Base-by-base conservation (phyloP, 2,797 vertebrate species). In the Trichosurus vulpecula region DNA sequence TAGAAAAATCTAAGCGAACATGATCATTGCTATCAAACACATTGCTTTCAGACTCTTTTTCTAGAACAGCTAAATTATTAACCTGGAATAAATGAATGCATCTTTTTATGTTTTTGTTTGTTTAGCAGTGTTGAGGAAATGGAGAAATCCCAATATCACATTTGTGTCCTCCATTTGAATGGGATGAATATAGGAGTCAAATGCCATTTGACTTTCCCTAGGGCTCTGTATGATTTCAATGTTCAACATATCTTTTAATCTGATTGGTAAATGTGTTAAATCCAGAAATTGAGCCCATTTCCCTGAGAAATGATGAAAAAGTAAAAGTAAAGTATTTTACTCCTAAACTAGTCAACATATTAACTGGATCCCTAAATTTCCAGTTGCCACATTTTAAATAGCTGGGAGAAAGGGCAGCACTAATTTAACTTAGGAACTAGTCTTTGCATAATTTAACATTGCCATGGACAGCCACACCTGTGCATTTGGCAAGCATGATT, bases 291-390 rank as follows among this genome's bases (percentile, higher is more conserved):
- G 94, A 93, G 98, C 98, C 93, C 93, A n/a, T 97, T 98, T 98
- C 93, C 94, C 93, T 94, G 91, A 90, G 93, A 97, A 98, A 97
- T 96, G 91, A 97, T 98, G 97, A 98, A 98, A 54, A n/a, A n/a
- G n/a, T n/a, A n/a, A 74, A 41, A 41, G 66, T 41, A 74, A 94
- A 95, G 92, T 2, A 52, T 51, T 95, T 94, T 89, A 57, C 30
- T 90, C 31, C 66, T 81, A 66, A n/a, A 53, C 57, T 25, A 0
- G 4, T 27, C 95, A 57, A 52, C 10, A 91, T n/a, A 66, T 41
- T 4, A 55, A 47, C 30, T n/a, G 51, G 90, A 93, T 27, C 19
- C 93, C 91, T 51, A 31, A 27, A 19, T 90, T 52, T 56, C 66
- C 51, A 93, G 35, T 13, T 92, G 87, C 58, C 92, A 94, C 3